Base-by-base conservation (phyloP, 2,113 vertebrate genomes). In the Labeo rohita region DNA sequence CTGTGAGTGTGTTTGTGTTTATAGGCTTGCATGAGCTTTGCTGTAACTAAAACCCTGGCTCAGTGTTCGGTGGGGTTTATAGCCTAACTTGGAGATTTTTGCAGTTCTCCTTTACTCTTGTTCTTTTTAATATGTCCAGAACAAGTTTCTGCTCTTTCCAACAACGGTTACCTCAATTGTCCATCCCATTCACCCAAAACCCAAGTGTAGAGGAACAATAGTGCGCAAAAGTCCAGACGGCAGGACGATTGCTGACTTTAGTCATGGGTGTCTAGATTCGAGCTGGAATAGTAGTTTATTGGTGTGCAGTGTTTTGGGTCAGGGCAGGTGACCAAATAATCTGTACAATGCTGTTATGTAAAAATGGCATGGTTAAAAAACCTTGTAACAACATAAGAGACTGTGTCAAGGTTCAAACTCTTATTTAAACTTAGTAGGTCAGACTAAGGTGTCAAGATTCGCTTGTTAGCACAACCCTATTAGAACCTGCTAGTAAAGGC, bases 281-380 rank as follows among this genome's bases (percentile, higher is more conserved):
- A 63, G 56, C 56, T 61, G 52, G 52, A 49, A 47, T 12, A 47
- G 39, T 59, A 56, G 34, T 56, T 79, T 79, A 79, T 15, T 43
- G 52, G 52, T 45, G 78, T 23, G 56, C 56, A 47, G 78, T 63
- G 78, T 28, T 39, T 47, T 80, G 78, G 43, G 56, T 80, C 52
- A 39, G 76, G 76, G 9, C 8, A 78, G 49, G 52, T 59, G 21
- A 74, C 11, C 43, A 74, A 39, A 78, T 12, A 13, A 39, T 78
- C 28, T 39, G 50, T 4, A 16, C 36, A 6, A 56, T 59, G n/a
- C 18, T 39, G n/a, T 59, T 79, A 59, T 59, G 76, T 59, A 59
- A 59, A 78, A 59, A 59, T 79, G 5, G n/a, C 10, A 43, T 79
- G 76, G 52, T 56, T n/a, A 5, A 39, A 39, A 47, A 47, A 6